Conservation (phyloP, 2,797 vertebrate genomes). For the Danio aesculapii region DNA sequence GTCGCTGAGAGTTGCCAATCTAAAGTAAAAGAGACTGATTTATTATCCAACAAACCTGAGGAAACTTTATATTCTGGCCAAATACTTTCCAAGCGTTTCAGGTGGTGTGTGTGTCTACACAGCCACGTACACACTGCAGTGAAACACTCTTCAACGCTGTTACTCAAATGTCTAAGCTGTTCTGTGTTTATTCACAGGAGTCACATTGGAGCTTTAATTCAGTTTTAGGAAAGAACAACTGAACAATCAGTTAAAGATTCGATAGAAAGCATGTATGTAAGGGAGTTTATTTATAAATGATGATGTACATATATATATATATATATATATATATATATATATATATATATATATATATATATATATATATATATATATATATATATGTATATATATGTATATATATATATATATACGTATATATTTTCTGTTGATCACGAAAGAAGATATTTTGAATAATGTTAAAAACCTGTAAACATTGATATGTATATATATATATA, state of each 20-base stretch:
- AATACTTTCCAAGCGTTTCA: conserved; percentile 87
- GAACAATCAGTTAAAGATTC: neutral
- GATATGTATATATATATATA: too few relatives aligned
- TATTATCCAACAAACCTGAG: conserved; percentile 82
- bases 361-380: too few relatives aligned
- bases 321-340: too few relatives aligned
- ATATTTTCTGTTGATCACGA: too few relatives aligned
- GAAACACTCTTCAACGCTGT: neutral
- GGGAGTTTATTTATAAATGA: neutral
- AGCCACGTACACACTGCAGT: conserved; percentile 3
- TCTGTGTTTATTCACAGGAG: neutral
- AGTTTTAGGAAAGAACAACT: neutral
- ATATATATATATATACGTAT: too few relatives aligned
- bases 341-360: too few relatives aligned
- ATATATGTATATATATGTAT: too few relatives aligned
- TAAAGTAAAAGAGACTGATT: conserved; percentile 88
- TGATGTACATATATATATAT: too few relatives aligned
- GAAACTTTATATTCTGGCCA: conserved; percentile 86
- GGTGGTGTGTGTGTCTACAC: conserved; percentile 37
- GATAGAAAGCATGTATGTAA: neutral
- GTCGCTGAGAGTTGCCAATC: conserved; percentile 22
- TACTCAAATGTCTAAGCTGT: neutral
- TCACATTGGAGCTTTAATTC: neutral
- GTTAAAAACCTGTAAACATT: too few relatives aligned
- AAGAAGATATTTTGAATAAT: too few relatives aligned